Evolutionary conservation across 2,113 vertebrate species (phyloP).

Genomic region (Paratilapia polleni): DNA sequence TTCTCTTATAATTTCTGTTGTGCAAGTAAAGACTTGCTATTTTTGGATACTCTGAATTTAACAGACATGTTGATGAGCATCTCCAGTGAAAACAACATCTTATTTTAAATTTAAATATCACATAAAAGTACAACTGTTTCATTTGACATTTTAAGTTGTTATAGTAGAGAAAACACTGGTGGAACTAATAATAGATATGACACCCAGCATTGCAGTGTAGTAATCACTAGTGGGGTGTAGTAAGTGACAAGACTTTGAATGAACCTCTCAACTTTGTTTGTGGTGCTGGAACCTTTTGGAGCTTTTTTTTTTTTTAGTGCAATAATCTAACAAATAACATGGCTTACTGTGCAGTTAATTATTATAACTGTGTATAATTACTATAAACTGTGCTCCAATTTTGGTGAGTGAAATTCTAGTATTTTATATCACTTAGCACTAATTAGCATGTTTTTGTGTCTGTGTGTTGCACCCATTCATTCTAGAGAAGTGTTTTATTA

Average conservation of each 20-base stretch:
- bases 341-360: neutral
- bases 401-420: neutral
- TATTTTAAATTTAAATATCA: neutral
- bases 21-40: neutral
- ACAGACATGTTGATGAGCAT: neutral
- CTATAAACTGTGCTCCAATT: neutral
- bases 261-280: too few relatives aligned
- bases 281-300: too few relatives aligned
- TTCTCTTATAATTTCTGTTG: neutral
- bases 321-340: neutral
- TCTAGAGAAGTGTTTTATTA: too few relatives aligned
- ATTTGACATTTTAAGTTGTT: neutral
- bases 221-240: too few relatives aligned
- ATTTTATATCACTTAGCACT: neutral
- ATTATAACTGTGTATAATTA: too few relatives aligned
- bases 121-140: neutral
- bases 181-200: neutral
- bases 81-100: neutral
- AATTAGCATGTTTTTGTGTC: neutral
- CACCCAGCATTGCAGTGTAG: neutral
- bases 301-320: neutral
- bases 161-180: neutral
- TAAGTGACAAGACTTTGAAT: too few relatives aligned
- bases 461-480: neutral
- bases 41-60: neutral